phyloP scores from a whole-genome alignment of 2,113 vertebrate species.

The Myrmophylax atrothorax region DNA sequence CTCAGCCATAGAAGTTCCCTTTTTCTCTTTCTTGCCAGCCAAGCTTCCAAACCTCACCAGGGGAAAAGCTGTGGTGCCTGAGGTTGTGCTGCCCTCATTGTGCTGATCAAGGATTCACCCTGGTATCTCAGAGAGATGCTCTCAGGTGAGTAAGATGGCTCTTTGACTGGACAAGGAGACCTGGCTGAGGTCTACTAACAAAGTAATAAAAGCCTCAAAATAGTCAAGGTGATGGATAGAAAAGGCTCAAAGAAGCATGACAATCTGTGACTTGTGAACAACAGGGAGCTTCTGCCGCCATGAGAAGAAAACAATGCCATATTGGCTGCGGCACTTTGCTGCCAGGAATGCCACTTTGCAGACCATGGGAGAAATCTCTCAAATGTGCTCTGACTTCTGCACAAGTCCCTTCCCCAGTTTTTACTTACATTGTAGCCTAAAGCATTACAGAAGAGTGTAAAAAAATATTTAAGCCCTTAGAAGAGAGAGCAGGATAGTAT shows the following conservation, averaged over 20 bases:
- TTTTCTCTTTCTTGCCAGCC: not conserved
- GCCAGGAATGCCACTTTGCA: not conserved
- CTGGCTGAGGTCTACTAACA: not conserved
- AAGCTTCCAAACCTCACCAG: not conserved
- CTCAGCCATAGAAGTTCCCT: not conserved
- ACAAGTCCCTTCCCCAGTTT: not conserved
- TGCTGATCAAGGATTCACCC: not conserved
- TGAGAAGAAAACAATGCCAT: not conserved
- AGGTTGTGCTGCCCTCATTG: not conserved
- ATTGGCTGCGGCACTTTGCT: not conserved
- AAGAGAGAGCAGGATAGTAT: not conserved
- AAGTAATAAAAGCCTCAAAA: not conserved
- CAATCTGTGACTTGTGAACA: not conserved
- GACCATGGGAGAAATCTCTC: slow-evolving; percentile 4
- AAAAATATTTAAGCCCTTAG: not conserved
- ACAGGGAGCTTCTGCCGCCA: not conserved
- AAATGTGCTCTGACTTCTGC: not conserved
- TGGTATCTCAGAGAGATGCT: not conserved
- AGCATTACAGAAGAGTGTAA: not conserved
- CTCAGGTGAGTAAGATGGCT: not conserved
- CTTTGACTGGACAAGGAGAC: not conserved
- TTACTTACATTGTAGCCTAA: not conserved
- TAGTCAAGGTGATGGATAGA: not conserved
- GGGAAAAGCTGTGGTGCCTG: not conserved
- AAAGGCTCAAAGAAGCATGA: not conserved